Percentiles rank a stretch among this genome's conserved stretches.
phyloP scores from a whole-genome alignment of 1,140 invertebrate genomes.

The Hermetia illucens region DNA sequence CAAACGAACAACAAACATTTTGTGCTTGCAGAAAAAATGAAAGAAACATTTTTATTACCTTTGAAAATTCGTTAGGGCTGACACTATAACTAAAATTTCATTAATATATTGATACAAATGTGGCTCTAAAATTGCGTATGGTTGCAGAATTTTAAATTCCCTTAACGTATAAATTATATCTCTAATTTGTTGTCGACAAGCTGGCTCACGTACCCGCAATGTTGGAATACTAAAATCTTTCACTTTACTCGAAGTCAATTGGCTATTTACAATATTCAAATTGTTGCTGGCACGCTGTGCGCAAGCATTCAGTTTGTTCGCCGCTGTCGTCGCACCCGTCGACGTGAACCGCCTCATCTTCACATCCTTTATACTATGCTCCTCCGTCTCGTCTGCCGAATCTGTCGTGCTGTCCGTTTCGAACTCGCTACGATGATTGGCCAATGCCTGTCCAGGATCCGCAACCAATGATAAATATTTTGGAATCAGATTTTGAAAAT shows the following conservation, averaged over 20 bases:
- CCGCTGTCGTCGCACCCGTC: no score
- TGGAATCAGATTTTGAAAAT: constrained; percentile 20
- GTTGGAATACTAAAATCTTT: constrained; percentile 19
- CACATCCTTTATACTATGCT: constrained; percentile 12
- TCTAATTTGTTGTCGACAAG: constrained; percentile 20
- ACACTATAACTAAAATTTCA: constrained; percentile 20
- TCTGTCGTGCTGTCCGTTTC: constrained; percentile 10
- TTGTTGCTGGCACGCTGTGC: no score
- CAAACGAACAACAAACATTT: constrained; percentile 12
- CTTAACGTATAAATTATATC: constrained; percentile 15
- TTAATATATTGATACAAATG: constrained; percentile 20
- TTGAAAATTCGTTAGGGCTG: constrained; percentile 21
- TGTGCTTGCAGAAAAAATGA: constrained; percentile 7
- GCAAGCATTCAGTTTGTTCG: no score
- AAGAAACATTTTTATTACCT: constrained; percentile 13
- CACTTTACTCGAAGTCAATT: constrained; percentile 16
- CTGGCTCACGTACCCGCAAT: constrained; percentile 15
- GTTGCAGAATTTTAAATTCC: constrained; percentile 19
- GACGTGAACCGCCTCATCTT: constrained; percentile 13
- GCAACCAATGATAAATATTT: constrained; percentile 22
- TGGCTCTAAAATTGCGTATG: constrained; percentile 17
- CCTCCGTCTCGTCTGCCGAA: constrained; percentile 11
- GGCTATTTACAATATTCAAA: constrained; percentile 15
- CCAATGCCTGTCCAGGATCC: constrained; percentile 20
- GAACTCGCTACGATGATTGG: constrained; percentile 4